These are phyloP conservation scores for Nebria brevicollis DNA, from an alignment of 2,888 invertebrate genomes.

Conservation along the genomic window DNA sequence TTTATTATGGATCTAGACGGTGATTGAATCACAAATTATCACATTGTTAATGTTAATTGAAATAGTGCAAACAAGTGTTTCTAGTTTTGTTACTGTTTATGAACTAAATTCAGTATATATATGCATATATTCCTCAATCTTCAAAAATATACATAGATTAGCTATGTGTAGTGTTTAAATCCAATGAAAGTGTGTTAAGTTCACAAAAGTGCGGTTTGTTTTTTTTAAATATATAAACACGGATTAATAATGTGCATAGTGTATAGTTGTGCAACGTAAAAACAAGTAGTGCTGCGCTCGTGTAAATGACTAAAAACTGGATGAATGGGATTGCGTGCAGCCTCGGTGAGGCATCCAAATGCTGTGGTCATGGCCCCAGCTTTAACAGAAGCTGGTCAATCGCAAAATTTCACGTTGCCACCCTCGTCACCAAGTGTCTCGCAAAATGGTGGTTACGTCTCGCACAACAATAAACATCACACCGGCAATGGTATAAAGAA, in stretches of 20 bases:
- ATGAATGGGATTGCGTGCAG: slow-evolving; percentile 66
- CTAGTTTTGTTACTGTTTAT: no score
- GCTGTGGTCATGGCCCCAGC: slow-evolving; percentile 94
- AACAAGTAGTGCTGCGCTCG: slow-evolving; percentile 31
- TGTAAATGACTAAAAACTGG: slow-evolving; percentile 57
- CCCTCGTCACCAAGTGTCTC: slow-evolving; percentile 52
- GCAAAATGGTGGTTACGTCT: slow-evolving; percentile 44
- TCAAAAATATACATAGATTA: no score
- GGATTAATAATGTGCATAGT: slow-evolving; percentile 8
- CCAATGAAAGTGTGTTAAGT: neutral
- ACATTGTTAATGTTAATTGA: no score
- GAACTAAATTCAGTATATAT: no score
- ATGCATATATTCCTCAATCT: no score
- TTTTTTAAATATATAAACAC: neutral
- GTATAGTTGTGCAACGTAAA: slow-evolving; percentile 6
- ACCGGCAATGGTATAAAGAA: slow-evolving; percentile 22
- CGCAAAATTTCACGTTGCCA: slow-evolving; percentile 63
- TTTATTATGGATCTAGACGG: neutral
- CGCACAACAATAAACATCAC: slow-evolving; percentile 48
- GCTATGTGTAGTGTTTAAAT: no score
- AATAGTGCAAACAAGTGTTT: no score
- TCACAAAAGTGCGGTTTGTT: neutral
- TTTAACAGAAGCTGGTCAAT: slow-evolving; percentile 78
- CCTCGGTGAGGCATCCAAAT: slow-evolving; percentile 68
- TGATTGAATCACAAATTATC: neutral